These are phyloP conservation scores for Platichthys flesus DNA, from an alignment of 2,113 vertebrate species.

Conservation along the genomic window DNA sequence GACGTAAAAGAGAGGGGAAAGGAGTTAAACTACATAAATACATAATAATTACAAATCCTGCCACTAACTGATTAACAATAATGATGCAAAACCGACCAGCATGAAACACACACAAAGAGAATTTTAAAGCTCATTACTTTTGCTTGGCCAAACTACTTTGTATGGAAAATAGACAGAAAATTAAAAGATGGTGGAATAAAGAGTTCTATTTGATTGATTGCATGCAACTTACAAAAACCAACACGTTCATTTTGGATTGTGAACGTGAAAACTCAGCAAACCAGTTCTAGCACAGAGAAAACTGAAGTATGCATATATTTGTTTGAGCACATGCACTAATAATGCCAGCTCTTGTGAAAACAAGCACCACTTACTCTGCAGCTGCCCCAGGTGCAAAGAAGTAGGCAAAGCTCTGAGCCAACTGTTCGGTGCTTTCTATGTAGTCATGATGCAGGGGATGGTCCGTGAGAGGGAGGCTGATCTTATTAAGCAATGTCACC, in stretches of 20 bases:
- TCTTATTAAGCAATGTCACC: conserved; percentile 82
- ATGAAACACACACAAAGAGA: no score
- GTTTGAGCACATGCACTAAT: neutral
- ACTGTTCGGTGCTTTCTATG: conserved; percentile 80
- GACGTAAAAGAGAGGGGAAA: neutral
- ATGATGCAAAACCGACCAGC: no score
- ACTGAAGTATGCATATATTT: neutral
- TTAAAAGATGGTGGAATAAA: neutral
- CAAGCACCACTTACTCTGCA: conserved; percentile 82
- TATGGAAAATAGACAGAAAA: neutral
- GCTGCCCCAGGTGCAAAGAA: conserved; percentile 88
- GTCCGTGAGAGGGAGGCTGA: conserved; percentile 74
- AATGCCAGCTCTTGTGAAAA: neutral
- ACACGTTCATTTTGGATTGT: neutral
- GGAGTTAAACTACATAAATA: no score
- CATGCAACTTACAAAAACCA: no score
- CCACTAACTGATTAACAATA: no score
- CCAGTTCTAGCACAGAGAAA: neutral
- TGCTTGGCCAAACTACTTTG: neutral
- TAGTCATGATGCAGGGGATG: conserved; percentile 84
- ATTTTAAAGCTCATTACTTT: neutral
- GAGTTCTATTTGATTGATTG: neutral
- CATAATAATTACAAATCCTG: neutral
- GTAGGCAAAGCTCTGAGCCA: conserved; percentile 87
- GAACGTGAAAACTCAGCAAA: neutral